Evolutionary conservation across 2,888 invertebrate species (phyloP).

Genomic region (Cerceris ruficornis): DNA sequence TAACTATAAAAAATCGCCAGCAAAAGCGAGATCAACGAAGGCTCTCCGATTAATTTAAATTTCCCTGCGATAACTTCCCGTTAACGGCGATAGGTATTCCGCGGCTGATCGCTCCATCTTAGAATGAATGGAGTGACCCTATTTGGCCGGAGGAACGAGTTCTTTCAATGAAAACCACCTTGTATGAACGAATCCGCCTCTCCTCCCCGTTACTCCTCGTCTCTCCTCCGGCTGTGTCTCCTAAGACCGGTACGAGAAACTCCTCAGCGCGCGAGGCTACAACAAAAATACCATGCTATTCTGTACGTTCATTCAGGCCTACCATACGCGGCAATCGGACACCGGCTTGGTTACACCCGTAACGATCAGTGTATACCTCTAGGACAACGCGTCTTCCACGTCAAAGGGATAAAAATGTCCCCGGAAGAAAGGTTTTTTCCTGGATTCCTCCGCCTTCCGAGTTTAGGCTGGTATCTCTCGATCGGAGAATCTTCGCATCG

Average conservation of each 20-base stretch:
- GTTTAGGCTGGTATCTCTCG: too few relatives aligned
- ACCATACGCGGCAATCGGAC: conserved; percentile 13
- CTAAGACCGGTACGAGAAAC: conserved; percentile 27
- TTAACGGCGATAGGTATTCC: conserved; percentile 48
- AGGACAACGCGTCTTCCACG: too few relatives aligned
- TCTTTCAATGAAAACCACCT: conserved; percentile 61
- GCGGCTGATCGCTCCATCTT: conserved; percentile 42
- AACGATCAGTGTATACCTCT: background rate
- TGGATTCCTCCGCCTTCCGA: too few relatives aligned
- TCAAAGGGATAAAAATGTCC: too few relatives aligned
- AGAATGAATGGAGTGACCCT: conserved; percentile 58
- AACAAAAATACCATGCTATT: conserved; percentile 54
- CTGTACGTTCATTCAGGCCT: conserved; percentile 46
- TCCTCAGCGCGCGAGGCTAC: conserved; percentile 13
- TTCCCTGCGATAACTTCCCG: conserved; percentile 27
- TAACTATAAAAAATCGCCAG: background rate
- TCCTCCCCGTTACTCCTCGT: conserved; percentile 8
- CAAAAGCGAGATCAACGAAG: background rate
- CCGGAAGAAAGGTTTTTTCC: too few relatives aligned
- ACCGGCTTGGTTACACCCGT: background rate
- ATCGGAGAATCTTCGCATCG: too few relatives aligned
- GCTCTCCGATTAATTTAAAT: conserved; percentile 5
- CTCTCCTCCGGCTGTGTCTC: conserved; percentile 5
- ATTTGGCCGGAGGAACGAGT: conserved; percentile 58
- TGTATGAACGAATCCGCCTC: conserved; percentile 41